Evolutionary conservation across 2,797 vertebrate genomes (phyloP), one percentile per base, ranked within the genome.

Genomic region (Euthynnus affinis): DNA sequence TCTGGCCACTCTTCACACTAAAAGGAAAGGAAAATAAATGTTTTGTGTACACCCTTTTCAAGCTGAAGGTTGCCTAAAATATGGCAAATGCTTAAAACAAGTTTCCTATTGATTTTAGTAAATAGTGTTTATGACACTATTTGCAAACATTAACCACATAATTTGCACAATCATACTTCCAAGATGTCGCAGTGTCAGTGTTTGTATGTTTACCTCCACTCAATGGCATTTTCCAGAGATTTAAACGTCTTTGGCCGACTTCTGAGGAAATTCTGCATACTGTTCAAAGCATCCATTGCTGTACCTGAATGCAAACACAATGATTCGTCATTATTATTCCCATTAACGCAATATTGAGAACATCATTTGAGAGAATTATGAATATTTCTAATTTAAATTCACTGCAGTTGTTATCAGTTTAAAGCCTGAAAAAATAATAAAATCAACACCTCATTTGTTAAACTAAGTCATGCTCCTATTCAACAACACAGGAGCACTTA

Each of bases 181-280:
- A 40, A 23, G 48, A 66, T 14, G 55, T 25, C 6, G 40, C 27
- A 13, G 15, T 2, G 40, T 18, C 3, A 60, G 55, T n/a, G 20
- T 40, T 57, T 67, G 12, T 6, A 56, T 0, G 6, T 7, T 92
- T 93, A 99, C 98, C 98, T 99, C 98, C 98, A 99, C 82, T 99
- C 98, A 56, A 99, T 99, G 77, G 98, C 98, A 61, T 97, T 98
- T 92, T 99, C 98, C 80, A 99, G 91, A 5, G 98, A 99, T 92
- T 97, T 99, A 92, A 99, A 99, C 0, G 97, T 97, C 94, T 99
- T 99, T 80, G 98, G 98, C 56, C 98, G 97, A 94, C 98, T 97
- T 84, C 98, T 96, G 62, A 99, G 95, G 93, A 99, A 99, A 92
- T 98, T 99, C 94, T 99, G 98, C 98, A 99, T 99, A 93, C 98